phyloP scores from a whole-genome alignment of 2,113 vertebrate genomes.

The Onychostoma macrolepis region DNA sequence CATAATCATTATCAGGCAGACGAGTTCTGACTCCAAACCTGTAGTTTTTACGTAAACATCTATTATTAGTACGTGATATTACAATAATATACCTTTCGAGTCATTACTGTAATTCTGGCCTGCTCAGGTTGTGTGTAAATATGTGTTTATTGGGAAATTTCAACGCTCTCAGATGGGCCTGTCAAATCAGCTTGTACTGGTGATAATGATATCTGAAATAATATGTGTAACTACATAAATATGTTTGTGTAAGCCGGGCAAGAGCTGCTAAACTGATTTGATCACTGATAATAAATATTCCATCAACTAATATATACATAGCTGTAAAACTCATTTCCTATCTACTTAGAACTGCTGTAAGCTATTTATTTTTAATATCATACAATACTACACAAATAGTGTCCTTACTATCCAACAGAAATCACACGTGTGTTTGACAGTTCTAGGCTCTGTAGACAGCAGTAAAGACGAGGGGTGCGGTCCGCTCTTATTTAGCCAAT shows the following conservation, averaged over 20 bases:
- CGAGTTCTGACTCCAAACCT: background rate
- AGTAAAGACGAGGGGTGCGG: background rate
- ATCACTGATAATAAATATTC: background rate
- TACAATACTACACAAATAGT: background rate
- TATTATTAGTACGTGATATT: no score
- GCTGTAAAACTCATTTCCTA: background rate
- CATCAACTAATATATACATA: background rate
- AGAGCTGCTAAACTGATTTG: background rate
- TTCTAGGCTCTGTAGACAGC: background rate
- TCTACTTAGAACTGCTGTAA: background rate
- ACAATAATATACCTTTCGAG: background rate
- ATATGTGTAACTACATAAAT: background rate
- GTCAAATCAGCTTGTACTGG: background rate
- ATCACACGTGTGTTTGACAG: background rate
- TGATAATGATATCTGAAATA: background rate
- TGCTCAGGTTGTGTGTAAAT: background rate
- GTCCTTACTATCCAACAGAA: background rate
- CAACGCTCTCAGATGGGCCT: background rate
- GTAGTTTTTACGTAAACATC: no score
- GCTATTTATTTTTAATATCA: background rate
- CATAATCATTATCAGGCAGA: background rate
- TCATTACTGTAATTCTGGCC: background rate
- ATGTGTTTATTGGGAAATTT: background rate
- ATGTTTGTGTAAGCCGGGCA: background rate
- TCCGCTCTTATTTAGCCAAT: background rate